These are phyloP conservation scores for Hiodon alosoides DNA, from an alignment of 2,113 vertebrate species.

Conservation along the genomic window DNA sequence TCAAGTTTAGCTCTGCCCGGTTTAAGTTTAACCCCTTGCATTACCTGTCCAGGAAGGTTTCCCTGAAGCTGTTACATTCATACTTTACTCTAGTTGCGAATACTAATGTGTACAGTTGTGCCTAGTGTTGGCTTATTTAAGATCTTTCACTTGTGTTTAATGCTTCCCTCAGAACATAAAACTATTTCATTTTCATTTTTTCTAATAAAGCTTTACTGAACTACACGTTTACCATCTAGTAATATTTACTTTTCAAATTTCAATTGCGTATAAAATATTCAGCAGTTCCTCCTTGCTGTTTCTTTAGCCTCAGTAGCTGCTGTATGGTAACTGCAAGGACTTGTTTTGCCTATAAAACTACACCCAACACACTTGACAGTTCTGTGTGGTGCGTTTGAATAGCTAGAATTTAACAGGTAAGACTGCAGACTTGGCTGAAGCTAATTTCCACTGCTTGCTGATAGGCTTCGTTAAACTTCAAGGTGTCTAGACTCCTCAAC, in stretches of 20 bases:
- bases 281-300: neutral
- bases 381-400: no score
- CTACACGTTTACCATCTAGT: neutral
- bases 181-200: neutral
- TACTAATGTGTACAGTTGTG: neutral
- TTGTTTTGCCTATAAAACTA: no score
- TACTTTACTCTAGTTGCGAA: neutral
- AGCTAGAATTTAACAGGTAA: no score
- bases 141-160: neutral
- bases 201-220: conserved; percentile 14
- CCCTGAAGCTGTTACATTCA: neutral
- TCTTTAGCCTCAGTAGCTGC: no score
- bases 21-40: neutral
- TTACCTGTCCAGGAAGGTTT: neutral
- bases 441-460: no score
- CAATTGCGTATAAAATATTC: neutral
- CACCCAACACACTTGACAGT: no score
- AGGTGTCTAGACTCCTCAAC: no score
- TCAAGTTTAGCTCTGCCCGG: neutral
- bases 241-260: neutral
- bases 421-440: no score
- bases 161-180: conserved; percentile 1
- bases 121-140: conserved; percentile 5
- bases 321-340: no score
- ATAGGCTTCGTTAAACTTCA: no score